Base-by-base conservation (phyloP, 2,113 vertebrate species). In the Chloropsis hardwickii region DNA sequence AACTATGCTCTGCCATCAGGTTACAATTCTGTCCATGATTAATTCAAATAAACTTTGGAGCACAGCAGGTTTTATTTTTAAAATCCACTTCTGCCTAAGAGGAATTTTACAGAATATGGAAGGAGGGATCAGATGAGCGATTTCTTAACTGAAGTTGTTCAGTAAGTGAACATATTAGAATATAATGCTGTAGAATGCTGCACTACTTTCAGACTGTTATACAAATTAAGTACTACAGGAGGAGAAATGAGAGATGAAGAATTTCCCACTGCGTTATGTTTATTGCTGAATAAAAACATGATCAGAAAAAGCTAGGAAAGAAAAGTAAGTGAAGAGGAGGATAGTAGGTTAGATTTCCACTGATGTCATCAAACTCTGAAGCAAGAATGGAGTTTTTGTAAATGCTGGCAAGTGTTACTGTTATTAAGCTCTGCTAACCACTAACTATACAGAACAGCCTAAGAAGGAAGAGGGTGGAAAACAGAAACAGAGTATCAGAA, bases 31-130 rank as follows among this genome's bases (percentile, higher is more conserved):
- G 40, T 35, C 61, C 44, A 19, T 71, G 61, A 93, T 62, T 90
- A 92, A 94, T 80, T 93, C 79, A 92, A 66, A 88, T 65, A 86
- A 88, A 92, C 40, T 69, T 81, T 20, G 27, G 23, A 80, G 58
- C 2, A 4, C 10, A 24, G 42, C 53, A 81, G 35, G 35, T 73
- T 87, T 94, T 91, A 83, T 81, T 95, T 94, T 92, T 86, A 85
- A 96, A 86, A 73, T n/a, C 74, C 40, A 60, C 64, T 77, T 73
- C 54, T 89, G n/a, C 27, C 69, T 24, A 42, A 81, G 70, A 84
- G 18, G 28, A 90, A 48, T 86, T 95, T 82, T 73, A 94, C 14
- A 48, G 64, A 88, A 64, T 54, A 85, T 45, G n/a, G 37, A 65
- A 79, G 42, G 50, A 81, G 22, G n/a, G 51, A 71, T 65, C n/a